A percentile compares a stretch with the other conserved stretches of the same genome.
Conservation (phyloP, 2,888 invertebrate genomes). For the Biston betularia region DNA sequence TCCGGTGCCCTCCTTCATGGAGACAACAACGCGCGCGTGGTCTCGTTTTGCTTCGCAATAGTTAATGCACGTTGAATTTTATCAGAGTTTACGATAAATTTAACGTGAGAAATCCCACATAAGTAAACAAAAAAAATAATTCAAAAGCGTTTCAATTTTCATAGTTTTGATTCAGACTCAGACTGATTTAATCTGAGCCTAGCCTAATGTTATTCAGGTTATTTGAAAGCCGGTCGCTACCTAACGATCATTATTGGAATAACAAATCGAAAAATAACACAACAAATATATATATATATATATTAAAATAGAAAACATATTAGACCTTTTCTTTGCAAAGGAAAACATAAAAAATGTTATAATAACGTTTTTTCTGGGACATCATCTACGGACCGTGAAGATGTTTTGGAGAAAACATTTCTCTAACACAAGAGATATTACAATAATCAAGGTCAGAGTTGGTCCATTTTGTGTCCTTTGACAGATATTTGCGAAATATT, state of each 20-base stretch:
- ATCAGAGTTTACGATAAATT: too few species aligned
- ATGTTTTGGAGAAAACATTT: conserved; percentile 37
- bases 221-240: neutral
- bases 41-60: too few species aligned
- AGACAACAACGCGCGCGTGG: too few species aligned
- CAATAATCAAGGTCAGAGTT: conserved; percentile 45
- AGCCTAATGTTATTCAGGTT: too few species aligned
- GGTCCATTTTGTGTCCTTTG: conserved; percentile 46
- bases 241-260: neutral
- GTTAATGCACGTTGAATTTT: too few species aligned
- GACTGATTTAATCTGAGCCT: too few species aligned
- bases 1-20: too few species aligned
- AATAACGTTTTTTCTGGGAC: conserved; percentile 22
- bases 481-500: conserved; percentile 41
- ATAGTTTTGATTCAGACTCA: too few species aligned
- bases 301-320: conserved; percentile 7
- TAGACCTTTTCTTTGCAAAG: neutral
- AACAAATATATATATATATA: conserved; percentile 5
- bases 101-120: too few species aligned
- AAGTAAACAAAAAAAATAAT: too few species aligned
- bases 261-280: neutral
- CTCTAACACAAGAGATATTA: conserved; percentile 37
- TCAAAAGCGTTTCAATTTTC: too few species aligned
- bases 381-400: conserved; percentile 21
- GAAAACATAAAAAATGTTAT: conserved; percentile 12